Base-by-base conservation (phyloP, 2,888 invertebrate genomes). In the Lucinisca nassula region DNA sequence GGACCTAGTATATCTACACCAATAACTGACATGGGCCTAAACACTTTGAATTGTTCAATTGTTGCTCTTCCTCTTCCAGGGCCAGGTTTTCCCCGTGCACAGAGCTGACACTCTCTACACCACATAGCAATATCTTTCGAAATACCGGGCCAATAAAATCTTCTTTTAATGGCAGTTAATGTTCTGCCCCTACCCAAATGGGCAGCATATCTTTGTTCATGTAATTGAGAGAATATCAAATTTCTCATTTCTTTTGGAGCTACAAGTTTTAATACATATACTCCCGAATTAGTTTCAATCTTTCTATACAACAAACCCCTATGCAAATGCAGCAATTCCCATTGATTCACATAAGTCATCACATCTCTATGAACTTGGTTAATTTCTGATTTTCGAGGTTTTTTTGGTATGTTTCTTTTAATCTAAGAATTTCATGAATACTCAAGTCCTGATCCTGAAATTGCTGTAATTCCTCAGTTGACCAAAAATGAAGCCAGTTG, bases 1-100 rank as follows among this genome's bases (percentile, higher is more conserved):
- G 78, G 78, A n/a, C 83, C 55, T 17, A 79, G 37, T 8, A 83
- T 83, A 73, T 83, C 75, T 17, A 79, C 4, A n/a, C 74, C 84
- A 24, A 79, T 45, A 14, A 58, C 49, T 38, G 67, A 55, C 40
- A 55, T 45, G 21, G 55, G 38, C 3, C 55, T 70, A 35, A 67
- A 72, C 0, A 83, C 82, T 21, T 72, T 55, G 35, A 84, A 80
- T 40, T 83, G 83, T 38, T 73, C 27, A 12, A 83, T n/a, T 27
- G 67, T 37, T n/a, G 83, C 61, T 76, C 76, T 82, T 12, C 76
- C 77, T 49, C 35, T 55, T 14, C 77, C 82, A 37, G 67, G 82
- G 35, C 76, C 82, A 8, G 82, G 51, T 70, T 82, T 82, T n/a
- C 67, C 38, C n/a, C 72, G 74, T 8, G 74, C 49, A 75, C 82